Conservation (phyloP, 2,888 invertebrate genomes). For the Eristalis tenax region DNA sequence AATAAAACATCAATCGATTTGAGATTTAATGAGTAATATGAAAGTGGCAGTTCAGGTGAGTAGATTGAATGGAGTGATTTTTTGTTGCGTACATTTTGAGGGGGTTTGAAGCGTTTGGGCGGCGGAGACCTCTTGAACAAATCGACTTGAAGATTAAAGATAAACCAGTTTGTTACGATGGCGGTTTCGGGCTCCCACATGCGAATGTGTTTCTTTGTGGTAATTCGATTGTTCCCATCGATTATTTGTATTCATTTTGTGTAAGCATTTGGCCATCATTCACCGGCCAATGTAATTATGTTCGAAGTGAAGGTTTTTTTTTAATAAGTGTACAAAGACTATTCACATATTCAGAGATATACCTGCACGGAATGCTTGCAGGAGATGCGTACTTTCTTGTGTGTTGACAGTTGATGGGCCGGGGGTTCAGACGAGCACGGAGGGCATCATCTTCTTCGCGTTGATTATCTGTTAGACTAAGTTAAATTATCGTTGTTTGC, state of each 20-base stretch:
- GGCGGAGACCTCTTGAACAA: neutral
- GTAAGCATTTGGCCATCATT: neutral
- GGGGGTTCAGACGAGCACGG: too few species aligned
- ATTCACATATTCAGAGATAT: too few species aligned
- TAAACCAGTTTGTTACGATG: neutral
- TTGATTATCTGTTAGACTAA: too few species aligned
- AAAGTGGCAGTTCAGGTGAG: neutral
- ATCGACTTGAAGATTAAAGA: neutral
- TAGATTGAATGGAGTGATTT: neutral
- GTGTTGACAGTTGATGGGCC: too few species aligned
- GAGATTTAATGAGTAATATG: neutral
- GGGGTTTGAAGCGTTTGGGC: neutral
- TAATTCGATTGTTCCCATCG: neutral
- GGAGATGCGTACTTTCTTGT: too few species aligned
- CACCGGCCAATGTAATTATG: neutral
- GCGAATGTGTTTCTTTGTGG: neutral
- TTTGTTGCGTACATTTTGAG: neutral
- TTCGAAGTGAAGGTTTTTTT: neutral
- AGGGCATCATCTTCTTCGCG: too few species aligned
- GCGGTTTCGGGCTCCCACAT: neutral
- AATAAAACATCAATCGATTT: neutral
- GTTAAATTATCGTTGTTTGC: too few species aligned
- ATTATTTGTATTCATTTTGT: neutral
- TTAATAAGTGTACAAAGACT: too few species aligned
- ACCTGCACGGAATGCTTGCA: too few species aligned